Evolutionary conservation across 2,797 vertebrate genomes (phyloP), one percentile per base, ranked within the genome.

Genomic region (Acanthornis magna): DNA sequence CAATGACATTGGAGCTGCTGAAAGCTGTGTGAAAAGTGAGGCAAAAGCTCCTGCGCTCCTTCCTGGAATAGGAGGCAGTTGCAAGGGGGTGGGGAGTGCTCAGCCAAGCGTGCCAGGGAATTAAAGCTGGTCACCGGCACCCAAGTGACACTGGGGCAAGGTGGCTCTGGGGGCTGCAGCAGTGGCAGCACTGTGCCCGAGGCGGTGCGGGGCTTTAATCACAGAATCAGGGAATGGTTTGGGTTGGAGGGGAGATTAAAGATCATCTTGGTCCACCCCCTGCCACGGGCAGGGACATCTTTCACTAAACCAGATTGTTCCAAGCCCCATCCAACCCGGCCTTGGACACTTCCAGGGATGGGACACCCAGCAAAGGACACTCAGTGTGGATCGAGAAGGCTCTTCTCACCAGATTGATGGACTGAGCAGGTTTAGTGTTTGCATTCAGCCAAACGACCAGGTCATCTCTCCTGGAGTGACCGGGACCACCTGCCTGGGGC

Each of bases 1-100:
- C 96, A 97, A 99, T 98, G 96, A 96, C 96, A 96, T 96, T 96
- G 97, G 97, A 96, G 97, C 97, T 54, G 61, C 25, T 75, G 94
- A 96, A 96, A 96, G 96, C 96, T 95, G 71, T 73, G 97, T 45
- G 89, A 95, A 97, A 95, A 97, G 97, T 96, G 97, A 98, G 98
- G 97, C 98, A 97, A 97, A 97, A 71, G 90, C 91, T 92, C 3
- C 60, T 9, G 85, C 58, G 50, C 96, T 91, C 96, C 96, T 97
- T 97, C 96, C 96, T 85, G 96, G 95, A 96, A 76, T 67, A 87
- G 23, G 17, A 92, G 96, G 91, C 82, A 85, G 88, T 95, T 78
- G 58, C 36, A 45, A 92, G 91, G 93, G 96, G 97, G 97, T 83
- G 96, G 98, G 79, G 83, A 96, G 89, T 29, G 27, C 83, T 95